phyloP scores from a whole-genome alignment of 2,113 vertebrate species.

The Rhinogobius similis region DNA sequence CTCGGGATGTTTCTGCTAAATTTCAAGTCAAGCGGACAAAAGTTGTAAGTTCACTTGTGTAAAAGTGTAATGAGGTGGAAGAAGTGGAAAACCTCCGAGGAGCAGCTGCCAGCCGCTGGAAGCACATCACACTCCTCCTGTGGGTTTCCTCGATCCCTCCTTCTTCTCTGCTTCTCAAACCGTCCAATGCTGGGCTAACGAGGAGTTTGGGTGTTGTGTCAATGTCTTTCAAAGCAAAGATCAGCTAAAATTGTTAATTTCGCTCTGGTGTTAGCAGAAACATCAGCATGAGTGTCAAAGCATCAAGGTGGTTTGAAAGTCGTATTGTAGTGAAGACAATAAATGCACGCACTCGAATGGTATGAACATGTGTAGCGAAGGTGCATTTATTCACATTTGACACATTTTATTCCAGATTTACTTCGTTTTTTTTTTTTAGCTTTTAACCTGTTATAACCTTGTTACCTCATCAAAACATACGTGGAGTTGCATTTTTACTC shows the following conservation, averaged over 20 bases:
- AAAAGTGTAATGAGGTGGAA: background rate
- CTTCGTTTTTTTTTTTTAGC: too few relatives aligned
- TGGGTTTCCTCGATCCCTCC: background rate
- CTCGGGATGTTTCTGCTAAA: background rate
- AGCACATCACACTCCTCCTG: slow-evolving; percentile 5
- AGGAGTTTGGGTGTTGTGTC: background rate
- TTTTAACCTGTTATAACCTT: too few relatives aligned
- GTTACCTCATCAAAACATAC: too few relatives aligned
- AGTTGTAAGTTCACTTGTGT: slow-evolving; percentile 1
- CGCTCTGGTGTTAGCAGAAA: too few relatives aligned
- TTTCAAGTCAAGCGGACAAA: background rate
- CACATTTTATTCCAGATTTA: too few relatives aligned
- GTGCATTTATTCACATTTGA: too few relatives aligned
- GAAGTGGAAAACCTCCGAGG: slow-evolving; percentile 15
- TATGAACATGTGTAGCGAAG: too few relatives aligned
- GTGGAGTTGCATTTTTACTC: too few relatives aligned
- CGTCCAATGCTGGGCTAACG: background rate
- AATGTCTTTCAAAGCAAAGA: background rate
- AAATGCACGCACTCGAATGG: too few relatives aligned
- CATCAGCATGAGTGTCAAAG: too few relatives aligned
- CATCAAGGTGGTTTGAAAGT: too few relatives aligned
- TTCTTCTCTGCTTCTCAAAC: background rate
- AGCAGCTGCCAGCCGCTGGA: slow-evolving; percentile 4
- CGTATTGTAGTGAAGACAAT: too few relatives aligned
- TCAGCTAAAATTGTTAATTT: background rate